Evolutionary conservation across 2,113 vertebrate genomes (phyloP).

Genomic region (Geococcyx californianus): DNA sequence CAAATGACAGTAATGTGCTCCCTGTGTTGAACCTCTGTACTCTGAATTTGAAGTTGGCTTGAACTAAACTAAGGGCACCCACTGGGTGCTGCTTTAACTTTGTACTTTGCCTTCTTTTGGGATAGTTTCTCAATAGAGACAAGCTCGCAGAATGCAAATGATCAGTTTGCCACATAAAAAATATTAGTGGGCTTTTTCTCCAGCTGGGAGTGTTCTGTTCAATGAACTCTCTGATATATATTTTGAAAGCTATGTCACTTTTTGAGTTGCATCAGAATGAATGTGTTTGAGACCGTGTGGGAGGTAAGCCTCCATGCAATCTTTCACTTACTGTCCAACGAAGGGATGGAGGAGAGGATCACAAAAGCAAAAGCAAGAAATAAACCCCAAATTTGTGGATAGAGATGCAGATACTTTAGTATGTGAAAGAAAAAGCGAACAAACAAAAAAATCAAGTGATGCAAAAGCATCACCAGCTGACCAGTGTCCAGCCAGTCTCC

Average conservation of each 20-base stretch:
- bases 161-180: neutral
- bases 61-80: neutral
- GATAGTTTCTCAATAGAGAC: neutral
- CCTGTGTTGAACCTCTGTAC: neutral
- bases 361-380: neutral
- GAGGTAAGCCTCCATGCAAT: neutral
- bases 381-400: neutral
- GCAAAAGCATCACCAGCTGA: neutral
- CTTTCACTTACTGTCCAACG: neutral
- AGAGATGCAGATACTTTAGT: neutral
- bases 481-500: neutral
- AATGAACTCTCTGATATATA: rapidly evolving
- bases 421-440: neutral
- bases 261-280: neutral
- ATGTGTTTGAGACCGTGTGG: neutral
- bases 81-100: neutral
- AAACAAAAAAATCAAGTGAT: neutral
- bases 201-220: rapidly evolving
- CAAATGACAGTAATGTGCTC: neutral
- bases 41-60: neutral
- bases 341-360: neutral
- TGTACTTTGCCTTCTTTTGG: neutral
- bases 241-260: neutral
- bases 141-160: neutral
- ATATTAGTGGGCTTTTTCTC: neutral